Conservation (phyloP, 2,797 vertebrate genomes). For the Coregonus suidteri region DNA sequence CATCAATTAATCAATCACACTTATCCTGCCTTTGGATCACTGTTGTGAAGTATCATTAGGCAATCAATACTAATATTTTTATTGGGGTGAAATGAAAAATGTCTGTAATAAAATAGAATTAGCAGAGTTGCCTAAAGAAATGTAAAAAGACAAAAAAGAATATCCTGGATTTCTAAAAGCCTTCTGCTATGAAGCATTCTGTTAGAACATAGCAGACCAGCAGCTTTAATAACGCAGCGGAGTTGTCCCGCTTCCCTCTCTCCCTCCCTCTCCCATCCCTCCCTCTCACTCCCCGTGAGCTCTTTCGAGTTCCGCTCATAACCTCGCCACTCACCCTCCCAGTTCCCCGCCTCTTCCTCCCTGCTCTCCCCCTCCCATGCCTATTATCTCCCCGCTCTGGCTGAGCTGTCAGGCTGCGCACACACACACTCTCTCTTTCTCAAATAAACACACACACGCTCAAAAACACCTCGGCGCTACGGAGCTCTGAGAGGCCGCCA, state of each 20-base stretch:
- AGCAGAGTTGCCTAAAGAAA: background rate
- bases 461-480: conserved; percentile 71
- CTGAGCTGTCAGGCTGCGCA: conserved; percentile 66
- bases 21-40: too few relatives aligned
- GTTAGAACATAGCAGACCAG: conserved; percentile 65
- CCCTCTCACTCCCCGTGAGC: conserved; percentile 6
- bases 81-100: too few relatives aligned
- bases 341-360: conserved; percentile 67
- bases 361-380: conserved; percentile 57
- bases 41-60: too few relatives aligned
- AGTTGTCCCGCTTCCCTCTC: conserved; percentile 12
- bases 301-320: conserved; percentile 71
- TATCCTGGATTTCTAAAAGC: conserved; percentile 40
- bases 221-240: conserved; percentile 65
- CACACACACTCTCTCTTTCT: conserved; percentile 30
- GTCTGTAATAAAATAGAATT: too few relatives aligned
- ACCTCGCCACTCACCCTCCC: conserved; percentile 72
- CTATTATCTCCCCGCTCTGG: conserved; percentile 76
- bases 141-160: background rate
- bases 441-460: conserved; percentile 34
- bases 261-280: background rate
- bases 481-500: conserved; percentile 73
- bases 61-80: too few relatives aligned
- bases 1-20: too few relatives aligned
- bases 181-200: conserved; percentile 59